Evolutionary conservation across 2,797 vertebrate genomes (phyloP), one percentile per base, ranked within the genome.

Genomic region (Uromys caudimaculatus): DNA sequence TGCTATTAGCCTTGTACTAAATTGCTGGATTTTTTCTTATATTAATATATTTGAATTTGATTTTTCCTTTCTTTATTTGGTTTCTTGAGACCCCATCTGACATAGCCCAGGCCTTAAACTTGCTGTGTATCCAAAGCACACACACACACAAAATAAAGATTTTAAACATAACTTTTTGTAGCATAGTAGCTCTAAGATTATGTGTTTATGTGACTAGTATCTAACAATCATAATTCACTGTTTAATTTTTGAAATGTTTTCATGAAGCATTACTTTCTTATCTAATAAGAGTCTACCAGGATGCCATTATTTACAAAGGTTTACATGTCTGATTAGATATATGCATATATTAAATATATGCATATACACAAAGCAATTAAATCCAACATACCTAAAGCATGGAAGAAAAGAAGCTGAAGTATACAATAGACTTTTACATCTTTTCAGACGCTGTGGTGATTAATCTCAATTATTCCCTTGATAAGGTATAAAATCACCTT

Each of bases 171-270:
- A 58, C 54, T 54, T 93, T 91, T 87, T 91, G 64, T 2, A 91
- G 23, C 79, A 56, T 4, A 35, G 4, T 83, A 71, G n/a, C 8
- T 21, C 52, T 54, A 91, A 78, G 47, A 77, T 83, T 38, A 27
- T 60, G 14, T 67, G n/a, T 41, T 6, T 35, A n/a, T 84, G 41
- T 93, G 47, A 60, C 71, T 54, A 62, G 77, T 41, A 75, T 21
- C 19, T 62, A 10, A 19, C 60, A 35, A 41, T 50, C 69, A 38
- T 14, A 50, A 73, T 84, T 91, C 69, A 14, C 83, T 78, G 24
- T 87, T 90, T 79, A 95, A 84, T 27, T 76, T 90, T 84, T 90
- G 44, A 92, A 88, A 41, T 89, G 78, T 7, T 58, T 32, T 7
- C 58, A 95, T 64, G 67, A 96, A 93, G 13, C 38, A 17, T 54